Evolutionary conservation across 1,140 invertebrate genomes (phyloP).

Genomic region (Zaprionus gabonicus): DNA sequence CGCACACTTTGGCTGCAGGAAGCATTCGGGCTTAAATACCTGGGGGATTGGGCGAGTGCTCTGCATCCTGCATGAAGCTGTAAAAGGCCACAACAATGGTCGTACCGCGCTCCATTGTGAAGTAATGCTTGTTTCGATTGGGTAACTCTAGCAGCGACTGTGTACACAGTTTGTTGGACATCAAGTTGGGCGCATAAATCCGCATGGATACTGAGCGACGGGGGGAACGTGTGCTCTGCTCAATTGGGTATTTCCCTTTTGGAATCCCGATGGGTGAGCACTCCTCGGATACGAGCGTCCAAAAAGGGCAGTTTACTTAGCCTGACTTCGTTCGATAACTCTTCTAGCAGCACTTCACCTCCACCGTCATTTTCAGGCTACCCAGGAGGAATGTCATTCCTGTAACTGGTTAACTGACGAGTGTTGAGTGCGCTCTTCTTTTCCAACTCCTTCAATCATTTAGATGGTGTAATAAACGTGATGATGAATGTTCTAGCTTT

Average conservation of each 20-base stretch:
- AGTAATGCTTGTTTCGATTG: constrained; percentile 11
- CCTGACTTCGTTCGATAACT: neutral
- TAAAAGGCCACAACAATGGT: neutral
- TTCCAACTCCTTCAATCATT: too few relatives aligned
- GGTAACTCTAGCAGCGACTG: neutral
- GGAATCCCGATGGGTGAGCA: neutral
- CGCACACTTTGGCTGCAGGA: constrained; percentile 4
- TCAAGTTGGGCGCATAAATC: constrained; percentile 4
- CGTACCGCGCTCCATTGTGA: neutral
- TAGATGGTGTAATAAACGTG: too few relatives aligned
- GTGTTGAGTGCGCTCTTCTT: too few relatives aligned
- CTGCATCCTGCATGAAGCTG: neutral
- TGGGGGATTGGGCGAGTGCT: neutral
- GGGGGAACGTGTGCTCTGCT: neutral
- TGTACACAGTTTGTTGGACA: neutral
- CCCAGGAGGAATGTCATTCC: neutral
- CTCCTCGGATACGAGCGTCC: neutral
- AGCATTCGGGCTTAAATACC: neutral
- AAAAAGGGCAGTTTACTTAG: neutral
- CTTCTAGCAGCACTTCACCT: neutral
- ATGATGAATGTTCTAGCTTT: too few relatives aligned
- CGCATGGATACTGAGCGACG: neutral
- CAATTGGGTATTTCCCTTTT: neutral
- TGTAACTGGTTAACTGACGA: too few relatives aligned
- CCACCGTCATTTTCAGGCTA: too few relatives aligned